Evolutionary conservation across 2,113 vertebrate species (phyloP), one percentile per base, ranked within the genome.

Genomic region (Cavia aperea): DNA sequence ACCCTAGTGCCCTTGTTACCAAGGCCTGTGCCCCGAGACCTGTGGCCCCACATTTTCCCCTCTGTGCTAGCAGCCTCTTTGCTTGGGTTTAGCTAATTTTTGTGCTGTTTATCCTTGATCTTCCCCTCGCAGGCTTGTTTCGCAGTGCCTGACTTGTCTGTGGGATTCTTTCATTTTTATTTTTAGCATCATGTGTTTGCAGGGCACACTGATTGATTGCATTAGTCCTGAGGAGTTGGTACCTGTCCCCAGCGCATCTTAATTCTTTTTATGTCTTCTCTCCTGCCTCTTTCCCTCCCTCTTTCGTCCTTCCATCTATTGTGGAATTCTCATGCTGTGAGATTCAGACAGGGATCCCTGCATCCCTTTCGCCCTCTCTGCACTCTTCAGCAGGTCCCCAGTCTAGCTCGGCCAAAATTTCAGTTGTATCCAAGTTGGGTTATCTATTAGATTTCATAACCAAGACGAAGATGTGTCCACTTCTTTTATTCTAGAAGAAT

Each of bases 401-500:
- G 4, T 26, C 9, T 58, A 24, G 18, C 23, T 14, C 23, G 19
- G 62, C 60, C 24, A 23, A 16, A 58, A 18, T 94, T 75, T 39
- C 56, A 83, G 16, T 70, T 72, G 86, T 54, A 62, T 36, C 23
- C 56, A 54, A n/a, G 62, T 83, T 56, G 10, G 78, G 6, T 49
- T 63, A 51, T 29, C 63, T 19, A 5, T 39, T 33, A n/a, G 43
- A 92, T 39, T 33, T 73, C 77, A 29, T 60, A 77, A 33, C 15
- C 10, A n/a, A 79, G 84, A 91, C 43, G 58, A 77, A 78, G 19
- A 33, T 58, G 29, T 79, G 75, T 86, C 43, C 7, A 65, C 6
- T 81, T 93, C 79, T 54, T 43, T 11, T 82, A 31, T 86, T 65
- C 31, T 66, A 65, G 49, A 90, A 81, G 31, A 91, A 36, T 56